Evolutionary conservation across 2,888 invertebrate species (phyloP), one percentile per base, ranked within the genome.

Genomic region (Tenthredo amoena): DNA sequence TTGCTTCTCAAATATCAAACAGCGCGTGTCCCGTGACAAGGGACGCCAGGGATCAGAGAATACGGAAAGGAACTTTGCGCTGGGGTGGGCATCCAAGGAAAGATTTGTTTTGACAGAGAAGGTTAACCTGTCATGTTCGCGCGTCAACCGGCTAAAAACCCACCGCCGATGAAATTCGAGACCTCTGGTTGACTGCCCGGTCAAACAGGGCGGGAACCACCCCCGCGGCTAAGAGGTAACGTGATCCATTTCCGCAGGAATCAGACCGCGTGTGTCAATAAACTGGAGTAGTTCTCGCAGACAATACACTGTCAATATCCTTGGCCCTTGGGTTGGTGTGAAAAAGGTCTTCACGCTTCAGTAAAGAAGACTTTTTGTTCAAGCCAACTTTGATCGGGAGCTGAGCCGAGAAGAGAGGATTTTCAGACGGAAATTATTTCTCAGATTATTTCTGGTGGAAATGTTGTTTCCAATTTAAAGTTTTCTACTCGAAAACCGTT

Each of bases 241-340:
- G 83, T 62, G 83, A 83, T 83, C 65, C 83, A 68, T 83, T 83
- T 83, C 83, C 83, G 83, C 83, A 83, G 83, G 83, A 83, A 83
- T 83, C 83, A 71, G 83, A 83, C 83, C 68, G 68, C 43, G 71
- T 47, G 71, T 83, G 83, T 83, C 12, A 83, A 83, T 83, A 83
- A 71, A 68, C 83, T 71, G 65, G 55, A 83, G 83, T 68, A 83
- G 83, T 83, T 71, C 71, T 43, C 34, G 83, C 47, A 47, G 68
- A 83, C 68, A 68, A 83, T 68, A 83, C 50, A 83, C 40, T 81
- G 81, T 81, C 58, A 81, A 81, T 81, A 81, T 21, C 31, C 77
- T 50, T 6, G 34, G 62, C 50, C 62, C 40, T 62, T 50, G 15
- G 34, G 34, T 2, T 31, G 26, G 81, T 81, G 81, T 81, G 81